Evolutionary conservation across 92 coral and sea anemone species (phyloP).

Genomic region (Phymanthus crucifer): DNA sequence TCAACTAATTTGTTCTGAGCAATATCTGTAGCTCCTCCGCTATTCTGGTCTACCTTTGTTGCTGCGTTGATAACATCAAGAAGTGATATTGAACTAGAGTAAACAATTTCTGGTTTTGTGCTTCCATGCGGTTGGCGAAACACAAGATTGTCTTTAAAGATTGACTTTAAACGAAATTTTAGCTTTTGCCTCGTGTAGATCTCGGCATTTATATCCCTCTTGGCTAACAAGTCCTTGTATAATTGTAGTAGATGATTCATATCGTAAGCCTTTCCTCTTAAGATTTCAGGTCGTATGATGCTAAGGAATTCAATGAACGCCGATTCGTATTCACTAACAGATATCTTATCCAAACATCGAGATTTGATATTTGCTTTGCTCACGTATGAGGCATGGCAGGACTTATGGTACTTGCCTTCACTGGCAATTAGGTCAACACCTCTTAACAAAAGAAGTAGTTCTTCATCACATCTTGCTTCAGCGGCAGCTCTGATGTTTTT

Average conservation of each 20-base stretch:
- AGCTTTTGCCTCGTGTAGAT: conserved; percentile 52
- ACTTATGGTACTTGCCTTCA: conserved; percentile 30
- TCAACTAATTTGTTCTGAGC: not conserved
- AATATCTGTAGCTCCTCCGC: conserved; percentile 9
- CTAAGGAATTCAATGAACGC: conserved; percentile 22
- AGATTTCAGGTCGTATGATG: conserved; percentile 1
- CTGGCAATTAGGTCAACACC: conserved; percentile 20
- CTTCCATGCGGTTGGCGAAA: conserved; percentile 40
- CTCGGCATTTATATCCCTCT: conserved; percentile 22
- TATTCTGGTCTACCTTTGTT: no score
- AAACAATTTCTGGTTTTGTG: conserved; percentile 46
- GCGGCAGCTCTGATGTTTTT: conserved; percentile 32
- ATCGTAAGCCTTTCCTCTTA: conserved; percentile 19
- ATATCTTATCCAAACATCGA: not conserved
- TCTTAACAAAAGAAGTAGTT: conserved; percentile 19
- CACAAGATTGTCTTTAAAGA: conserved; percentile 34
- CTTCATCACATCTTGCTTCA: conserved; percentile 31
- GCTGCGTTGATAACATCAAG: conserved; percentile 31
- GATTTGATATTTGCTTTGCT: conserved; percentile 18
- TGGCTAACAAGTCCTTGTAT: not conserved
- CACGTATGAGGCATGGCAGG: conserved; percentile 35
- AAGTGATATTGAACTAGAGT: conserved; percentile 39
- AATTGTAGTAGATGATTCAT: conserved; percentile 11
- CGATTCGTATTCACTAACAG: conserved; percentile 13
- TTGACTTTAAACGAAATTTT: conserved; percentile 22